phyloP scores from a whole-genome alignment of 92 coral and sea anemone genomes.

The Siderastrea siderea region DNA sequence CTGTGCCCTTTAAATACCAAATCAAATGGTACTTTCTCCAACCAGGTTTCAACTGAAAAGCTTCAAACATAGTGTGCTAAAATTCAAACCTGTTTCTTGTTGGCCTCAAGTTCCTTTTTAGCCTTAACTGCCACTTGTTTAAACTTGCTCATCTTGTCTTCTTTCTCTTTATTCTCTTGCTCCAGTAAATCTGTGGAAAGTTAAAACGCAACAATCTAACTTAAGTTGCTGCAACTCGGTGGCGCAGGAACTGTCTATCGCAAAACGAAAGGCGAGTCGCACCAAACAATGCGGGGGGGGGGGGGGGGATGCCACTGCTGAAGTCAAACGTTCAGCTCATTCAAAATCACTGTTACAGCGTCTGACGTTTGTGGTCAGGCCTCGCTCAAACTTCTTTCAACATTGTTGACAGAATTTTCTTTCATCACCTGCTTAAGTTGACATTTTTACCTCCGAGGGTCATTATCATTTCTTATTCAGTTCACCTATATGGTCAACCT shows the following conservation, averaged over 20 bases:
- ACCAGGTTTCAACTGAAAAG: background rate
- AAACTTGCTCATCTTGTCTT: constrained; percentile 84
- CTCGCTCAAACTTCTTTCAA: too few relatives aligned
- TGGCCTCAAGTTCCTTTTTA: constrained; percentile 88
- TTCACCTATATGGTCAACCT: too few relatives aligned
- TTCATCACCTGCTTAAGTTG: too few relatives aligned
- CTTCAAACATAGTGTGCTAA: background rate
- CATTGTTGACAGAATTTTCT: too few relatives aligned
- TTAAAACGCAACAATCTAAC: background rate
- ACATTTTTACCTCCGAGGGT: too few relatives aligned
- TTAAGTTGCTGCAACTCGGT: background rate
- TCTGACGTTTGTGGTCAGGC: too few relatives aligned
- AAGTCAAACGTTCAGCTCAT: too few relatives aligned
- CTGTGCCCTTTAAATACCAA: too few relatives aligned
- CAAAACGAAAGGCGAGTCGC: background rate
- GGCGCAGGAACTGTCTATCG: background rate
- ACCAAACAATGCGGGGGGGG: too few relatives aligned
- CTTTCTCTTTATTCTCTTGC: constrained; percentile 70
- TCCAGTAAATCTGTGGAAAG: constrained; percentile 64
- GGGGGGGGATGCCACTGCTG: too few relatives aligned
- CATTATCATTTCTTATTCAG: too few relatives aligned
- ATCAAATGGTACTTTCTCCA: background rate
- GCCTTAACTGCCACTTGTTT: constrained; percentile 96
- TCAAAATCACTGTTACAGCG: too few relatives aligned
- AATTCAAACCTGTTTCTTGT: constrained; percentile 81